Percentiles rank a stretch among this genome's conserved stretches.
phyloP scores from a whole-genome alignment of 2,797 vertebrate species.

The Semotilus atromaculatus region DNA sequence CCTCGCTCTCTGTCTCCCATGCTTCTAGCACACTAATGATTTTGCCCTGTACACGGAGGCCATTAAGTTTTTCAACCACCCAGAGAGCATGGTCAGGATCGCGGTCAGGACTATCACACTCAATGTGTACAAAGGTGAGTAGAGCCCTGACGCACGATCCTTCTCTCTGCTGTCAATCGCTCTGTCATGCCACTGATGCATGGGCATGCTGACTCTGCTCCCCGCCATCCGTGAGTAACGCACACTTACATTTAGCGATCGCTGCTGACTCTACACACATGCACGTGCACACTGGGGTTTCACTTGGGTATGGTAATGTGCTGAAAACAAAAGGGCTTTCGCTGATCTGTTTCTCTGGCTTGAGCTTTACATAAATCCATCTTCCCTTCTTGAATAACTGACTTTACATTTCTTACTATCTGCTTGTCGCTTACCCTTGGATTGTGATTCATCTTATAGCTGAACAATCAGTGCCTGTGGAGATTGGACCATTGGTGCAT shows the following conservation, averaged over 20 bases:
- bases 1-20: slow-evolving; percentile 75
- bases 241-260: slow-evolving; percentile 34
- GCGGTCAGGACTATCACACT: slow-evolving; percentile 98
- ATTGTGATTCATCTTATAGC: neutral
- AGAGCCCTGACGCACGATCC: slow-evolving; percentile 25
- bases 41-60: slow-evolving; percentile 99
- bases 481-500: neutral
- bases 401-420: neutral
- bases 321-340: neutral
- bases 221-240: slow-evolving; percentile 10
- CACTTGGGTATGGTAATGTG: neutral
- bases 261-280: slow-evolving; percentile 1
- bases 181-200: slow-evolving; percentile 59
- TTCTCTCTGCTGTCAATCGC: slow-evolving; percentile 28
- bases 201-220: slow-evolving; percentile 67
- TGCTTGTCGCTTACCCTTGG: slow-evolving; percentile 15
- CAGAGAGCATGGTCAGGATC: slow-evolving; percentile 99
- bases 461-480: neutral
- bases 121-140: slow-evolving; percentile 99
- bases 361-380: neutral
- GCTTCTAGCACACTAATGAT: slow-evolving; percentile 97
- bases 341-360: slow-evolving; percentile 9
- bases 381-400: neutral
- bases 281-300: slow-evolving; percentile 3
- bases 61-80: slow-evolving; percentile 99